Evolutionary conservation across 2,113 vertebrate genomes (phyloP), one percentile per base, ranked within the genome.

Genomic region (Grammomys surdaster): DNA sequence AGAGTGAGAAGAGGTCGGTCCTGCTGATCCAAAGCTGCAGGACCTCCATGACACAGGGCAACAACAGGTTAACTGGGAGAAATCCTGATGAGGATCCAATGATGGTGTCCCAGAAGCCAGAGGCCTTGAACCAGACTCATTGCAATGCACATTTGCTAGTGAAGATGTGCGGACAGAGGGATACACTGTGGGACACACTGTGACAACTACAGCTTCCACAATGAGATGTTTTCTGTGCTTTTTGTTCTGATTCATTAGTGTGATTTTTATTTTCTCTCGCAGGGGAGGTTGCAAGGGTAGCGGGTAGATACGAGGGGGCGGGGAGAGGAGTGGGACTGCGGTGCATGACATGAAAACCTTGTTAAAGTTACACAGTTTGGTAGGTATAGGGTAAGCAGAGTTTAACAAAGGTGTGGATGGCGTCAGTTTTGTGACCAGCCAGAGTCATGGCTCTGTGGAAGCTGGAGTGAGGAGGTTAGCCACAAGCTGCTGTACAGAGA

Each of bases 401-500:
- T 88, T 88, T 51, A 75, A 63, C 63, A 60, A 80, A 63, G 17
- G 67, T 28, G n/a, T 6, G 36, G 58, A 46, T 31, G 54, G 46
- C 77, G 31, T 78, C 12, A 36, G 87, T 80, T 88, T 51, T 40
- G 43, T 31, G 43, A n/a, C 65, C 90, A 54, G 51, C 69, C 54
- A 40, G 19, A 9, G 22, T 36, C 69, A 19, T 69, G 36, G 65
- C 77, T 69, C 78, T 31, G 11, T 65, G 31, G 54, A n/a, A 17
- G 46, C 51, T 67, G 87, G 46, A 75, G 40, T 17, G 1, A 22
- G n/a, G 73, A 69, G 31, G 24, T 70, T 46, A 60, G 58, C 40
- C n/a, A 85, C 43, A 89, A 72, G 33, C 72, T 72, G 91, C 80
- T 77, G 7, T 60, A 93, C 19, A 77, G 51, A 88, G 75, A 93